Evolutionary conservation across 2,888 invertebrate genomes (phyloP).

Genomic region (Pterobdella sp.): DNA sequence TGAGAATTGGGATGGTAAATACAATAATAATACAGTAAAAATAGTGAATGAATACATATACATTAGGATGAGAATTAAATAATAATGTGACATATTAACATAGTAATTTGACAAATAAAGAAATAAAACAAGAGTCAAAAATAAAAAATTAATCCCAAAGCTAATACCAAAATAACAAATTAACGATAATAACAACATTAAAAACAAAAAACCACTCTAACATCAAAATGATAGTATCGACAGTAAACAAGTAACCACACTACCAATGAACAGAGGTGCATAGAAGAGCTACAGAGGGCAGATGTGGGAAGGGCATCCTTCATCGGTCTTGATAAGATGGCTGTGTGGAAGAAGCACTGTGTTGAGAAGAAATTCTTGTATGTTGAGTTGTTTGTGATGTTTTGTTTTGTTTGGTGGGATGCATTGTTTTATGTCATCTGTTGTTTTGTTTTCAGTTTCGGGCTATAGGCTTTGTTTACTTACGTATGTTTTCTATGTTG

Average conservation of each 20-base stretch:
- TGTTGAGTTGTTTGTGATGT: too few species aligned
- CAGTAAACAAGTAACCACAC: background rate
- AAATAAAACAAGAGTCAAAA: too few species aligned
- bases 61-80: background rate
- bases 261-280: constrained; percentile 55
- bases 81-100: background rate
- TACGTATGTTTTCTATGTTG: background rate
- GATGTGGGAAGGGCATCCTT: constrained; percentile 79
- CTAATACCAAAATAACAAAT: too few species aligned
- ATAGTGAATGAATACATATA: background rate
- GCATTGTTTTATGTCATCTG: too few species aligned
- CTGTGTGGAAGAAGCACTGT: constrained; percentile 45
- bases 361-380: constrained; percentile 45
- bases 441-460: too few species aligned
- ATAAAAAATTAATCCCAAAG: too few species aligned
- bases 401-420: too few species aligned
- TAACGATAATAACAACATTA: too few species aligned
- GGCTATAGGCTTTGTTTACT: too few species aligned
- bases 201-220: background rate
- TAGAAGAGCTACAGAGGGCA: constrained; percentile 67
- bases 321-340: constrained; percentile 72
- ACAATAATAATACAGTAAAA: too few species aligned
- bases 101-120: too few species aligned
- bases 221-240: background rate
- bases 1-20: too few species aligned